phyloP scores from a whole-genome alignment of 2,797 vertebrate species.

The Alcedo quadribrachys region DNA sequence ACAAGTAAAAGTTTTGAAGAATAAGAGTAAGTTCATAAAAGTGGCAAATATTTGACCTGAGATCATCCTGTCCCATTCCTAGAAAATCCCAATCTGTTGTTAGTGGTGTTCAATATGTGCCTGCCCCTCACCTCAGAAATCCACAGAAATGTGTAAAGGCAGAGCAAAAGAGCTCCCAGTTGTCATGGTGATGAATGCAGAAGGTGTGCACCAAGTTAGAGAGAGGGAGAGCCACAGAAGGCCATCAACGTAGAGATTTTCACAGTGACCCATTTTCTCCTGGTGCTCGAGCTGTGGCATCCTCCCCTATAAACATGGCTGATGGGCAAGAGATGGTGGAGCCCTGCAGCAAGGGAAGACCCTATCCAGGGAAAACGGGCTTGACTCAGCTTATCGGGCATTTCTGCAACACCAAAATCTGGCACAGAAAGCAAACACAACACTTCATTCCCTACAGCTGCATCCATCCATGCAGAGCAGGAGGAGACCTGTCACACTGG shows the following conservation, averaged over 20 bases:
- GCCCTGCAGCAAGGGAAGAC: not conserved
- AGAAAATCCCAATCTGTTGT: not conserved
- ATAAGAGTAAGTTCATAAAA: not conserved
- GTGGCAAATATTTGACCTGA: not conserved
- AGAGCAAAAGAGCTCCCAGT: not conserved
- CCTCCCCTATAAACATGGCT: not conserved
- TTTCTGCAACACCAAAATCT: not conserved
- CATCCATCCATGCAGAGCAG: not conserved
- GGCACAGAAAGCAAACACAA: not conserved
- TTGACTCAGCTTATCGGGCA: not conserved
- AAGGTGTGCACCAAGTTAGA: accelerated
- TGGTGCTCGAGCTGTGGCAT: not conserved
- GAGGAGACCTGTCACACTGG: not conserved
- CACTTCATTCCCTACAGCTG: not conserved
- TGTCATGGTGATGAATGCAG: conserved; percentile 21
- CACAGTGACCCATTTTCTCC: not conserved
- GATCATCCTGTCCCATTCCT: not conserved
- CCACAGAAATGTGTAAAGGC: not conserved
- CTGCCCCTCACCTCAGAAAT: not conserved
- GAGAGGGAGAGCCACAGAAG: not conserved
- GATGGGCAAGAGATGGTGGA: not conserved
- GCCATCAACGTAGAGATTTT: not conserved
- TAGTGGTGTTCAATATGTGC: accelerated
- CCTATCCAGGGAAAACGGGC: not conserved
- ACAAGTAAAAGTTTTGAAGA: not conserved